A percentile compares a stretch with the other conserved stretches of the same genome.
Conservation (phyloP, 2,797 vertebrate species). For the Alauda arvensis region DNA sequence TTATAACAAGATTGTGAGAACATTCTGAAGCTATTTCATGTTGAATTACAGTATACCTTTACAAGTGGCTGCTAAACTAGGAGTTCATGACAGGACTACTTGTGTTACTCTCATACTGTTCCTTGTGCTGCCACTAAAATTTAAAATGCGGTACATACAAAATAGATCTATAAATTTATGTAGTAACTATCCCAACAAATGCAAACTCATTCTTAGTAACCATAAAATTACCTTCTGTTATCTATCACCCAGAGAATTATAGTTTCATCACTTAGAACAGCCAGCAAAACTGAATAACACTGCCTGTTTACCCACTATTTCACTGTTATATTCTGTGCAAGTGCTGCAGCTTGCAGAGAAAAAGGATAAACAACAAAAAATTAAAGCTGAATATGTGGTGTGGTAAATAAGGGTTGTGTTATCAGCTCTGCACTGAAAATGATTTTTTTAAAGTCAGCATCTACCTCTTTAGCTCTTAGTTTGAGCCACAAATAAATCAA, state of each 20-base stretch:
- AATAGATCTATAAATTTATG: conserved; percentile 83
- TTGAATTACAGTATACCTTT: conserved; percentile 80
- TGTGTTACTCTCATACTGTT: conserved; percentile 62
- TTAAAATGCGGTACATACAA: conserved; percentile 80
- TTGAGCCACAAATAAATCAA: conserved; percentile 52
- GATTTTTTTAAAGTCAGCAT: conserved; percentile 35
- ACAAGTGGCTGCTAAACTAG: conserved; percentile 71
- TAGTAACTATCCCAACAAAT: conserved; percentile 82
- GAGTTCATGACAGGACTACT: conserved; percentile 65
- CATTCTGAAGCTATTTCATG: conserved; percentile 79
- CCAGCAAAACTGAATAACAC: conserved; percentile 70
- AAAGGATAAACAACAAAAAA: conserved; percentile 64
- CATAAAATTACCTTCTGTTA: conserved; percentile 86
- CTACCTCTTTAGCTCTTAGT: conserved; percentile 30
- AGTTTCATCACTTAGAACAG: conserved; percentile 71
- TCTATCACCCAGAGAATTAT: conserved; percentile 80
- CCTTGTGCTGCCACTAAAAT: conserved; percentile 75
- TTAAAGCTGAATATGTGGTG: conserved; percentile 59
- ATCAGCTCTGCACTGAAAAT: conserved; percentile 54
- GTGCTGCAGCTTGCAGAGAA: conserved; percentile 53
- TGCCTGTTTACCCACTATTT: conserved; percentile 57
- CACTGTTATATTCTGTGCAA: conserved; percentile 51
- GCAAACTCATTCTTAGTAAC: conserved; percentile 82
- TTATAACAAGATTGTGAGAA: conserved; percentile 78
- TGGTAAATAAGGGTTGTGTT: conserved; percentile 63